Base-by-base conservation (phyloP, 1,140 invertebrate species). In the Aphaenogaster rudis region DNA sequence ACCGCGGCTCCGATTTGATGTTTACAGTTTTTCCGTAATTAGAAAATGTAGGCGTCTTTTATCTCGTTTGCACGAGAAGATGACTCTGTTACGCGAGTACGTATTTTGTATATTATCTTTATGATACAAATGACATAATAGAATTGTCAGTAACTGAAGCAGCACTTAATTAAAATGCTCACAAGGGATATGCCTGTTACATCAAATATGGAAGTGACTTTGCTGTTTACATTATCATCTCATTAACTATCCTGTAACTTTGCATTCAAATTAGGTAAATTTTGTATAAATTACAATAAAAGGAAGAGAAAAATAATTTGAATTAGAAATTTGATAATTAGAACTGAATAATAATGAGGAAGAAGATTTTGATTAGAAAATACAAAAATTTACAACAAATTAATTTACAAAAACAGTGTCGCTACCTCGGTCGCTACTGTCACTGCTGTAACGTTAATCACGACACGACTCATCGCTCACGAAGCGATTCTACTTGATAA, bases 21-120 rank as follows among this genome's bases (percentile, higher is more conserved):
- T 86, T 79, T 66, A 28, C 39, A 9, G 39, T 48, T 21, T 13
- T 28, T n/a, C 42, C 54, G 42, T 76, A 84, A 76, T 84, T 84
- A 84, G 69, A 84, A 84, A 84, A 76, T 84, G 42, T 36, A 61
- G 28, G n/a, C 33, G 33, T 57, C 33, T 76, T 61, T 86, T 86
- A 52, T 85, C 59, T 52, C 57, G 45, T 85, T 78, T 39, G 33
- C 33, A 42, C 72, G 39, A 36, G 36, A 42, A 76, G 7, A 78
- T 13, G 42, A 28, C 9, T 28, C 66, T 33, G 17, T 82, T 71
- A 48, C 15, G 66, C 9, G 11, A 48, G 17, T 17, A 21, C 15
- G n/a, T 48, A 50, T 64, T 61, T 66, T 6, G n/a, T 59, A 33
- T 52, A 36, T 82, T 72, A 81, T 59, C 21, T 72, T 72, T 82